Conservation (phyloP, 1,140 invertebrate species). For the Plectrocnemia conspersa region DNA sequence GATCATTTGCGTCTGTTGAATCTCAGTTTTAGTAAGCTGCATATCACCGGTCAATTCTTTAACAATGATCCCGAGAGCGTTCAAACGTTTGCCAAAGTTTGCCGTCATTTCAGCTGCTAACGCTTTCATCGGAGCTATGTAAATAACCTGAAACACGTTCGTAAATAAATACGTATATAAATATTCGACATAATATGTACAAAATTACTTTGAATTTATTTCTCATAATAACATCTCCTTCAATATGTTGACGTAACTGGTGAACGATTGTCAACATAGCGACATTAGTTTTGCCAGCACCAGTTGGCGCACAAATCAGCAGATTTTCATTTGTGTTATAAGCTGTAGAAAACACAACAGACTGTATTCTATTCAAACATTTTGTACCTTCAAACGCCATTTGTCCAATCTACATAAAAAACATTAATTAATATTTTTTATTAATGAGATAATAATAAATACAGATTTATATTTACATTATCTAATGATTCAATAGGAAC, state of each 20-base stretch:
- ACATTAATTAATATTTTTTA: background rate
- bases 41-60: slow-evolving; percentile 97
- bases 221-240: slow-evolving; percentile 73
- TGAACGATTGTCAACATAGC: slow-evolving; percentile 90
- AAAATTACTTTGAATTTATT: slow-evolving; percentile 84
- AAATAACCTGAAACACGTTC: slow-evolving; percentile 73
- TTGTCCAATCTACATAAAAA: slow-evolving; percentile 66
- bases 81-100: slow-evolving; percentile 83
- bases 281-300: slow-evolving; percentile 98
- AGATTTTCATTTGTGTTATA: slow-evolving; percentile 97
- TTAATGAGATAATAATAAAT: background rate
- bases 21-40: slow-evolving; percentile 93
- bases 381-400: slow-evolving; percentile 83
- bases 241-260: slow-evolving; percentile 81
- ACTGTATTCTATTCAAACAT: slow-evolving; percentile 90
- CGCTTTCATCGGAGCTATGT: slow-evolving; percentile 99
- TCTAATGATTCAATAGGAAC: slow-evolving; percentile 73
- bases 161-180: slow-evolving; percentile 8
- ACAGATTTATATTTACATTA: slow-evolving; percentile 53
- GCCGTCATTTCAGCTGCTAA: slow-evolving; percentile 96
- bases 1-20: slow-evolving; percentile 94
- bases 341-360: slow-evolving; percentile 90
- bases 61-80: slow-evolving; percentile 73
- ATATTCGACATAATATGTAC: slow-evolving; percentile 1
- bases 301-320: slow-evolving; percentile 92